Base-by-base conservation (phyloP, 2,113 vertebrate species). In the Helogale parvula region DNA sequence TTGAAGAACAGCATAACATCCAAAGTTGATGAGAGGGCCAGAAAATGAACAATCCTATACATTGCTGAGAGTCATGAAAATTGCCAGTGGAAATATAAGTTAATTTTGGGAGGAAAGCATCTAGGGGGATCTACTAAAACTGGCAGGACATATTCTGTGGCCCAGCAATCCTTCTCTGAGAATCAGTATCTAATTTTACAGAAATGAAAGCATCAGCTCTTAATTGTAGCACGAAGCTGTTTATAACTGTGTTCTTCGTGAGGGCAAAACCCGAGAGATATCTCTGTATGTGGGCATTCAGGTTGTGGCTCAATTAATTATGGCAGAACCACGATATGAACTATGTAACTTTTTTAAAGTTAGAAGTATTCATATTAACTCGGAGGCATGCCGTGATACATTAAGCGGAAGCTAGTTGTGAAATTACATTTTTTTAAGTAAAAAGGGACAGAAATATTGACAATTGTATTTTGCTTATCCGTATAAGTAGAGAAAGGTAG, bases 251-350 rank as follows among this genome's bases (percentile, higher is more conserved):
- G 27, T 17, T 41, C n/a, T 69, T 19, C 19, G 10, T 31, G 80
- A 38, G 31, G 54, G 41, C 33, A 12, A n/a, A 74, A 68, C 29
- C 21, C 23, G 1, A 14, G 31, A 47, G 52, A 2, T 10, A 3
- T 19, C 23, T 14, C 15, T 35, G 0, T 6, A 45, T 8, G 68
- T 10, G 15, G 41, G 54, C 80, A 7, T 69, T 17, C 31, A 1
- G 47, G 45, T 52, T 41, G 5, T 5, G n/a, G 41, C 9, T 38
- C 80, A 13, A 0, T 14, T 14, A 47, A 21, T 71, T 21, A 6
- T 0, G 38, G 80, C 15, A 14, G 38, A 84, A 41, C 16, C 2
- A 0, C 0, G 19, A 19, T 60, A 35, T 0, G 35, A 38, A 90
- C 31, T 12, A 3, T 12, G 3, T 16, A 69, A 15, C 23, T 31